Percentiles rank a stretch among this genome's conserved stretches.
phyloP scores from a whole-genome alignment of 2,888 invertebrate species.

The Stomorhina lunata region DNA sequence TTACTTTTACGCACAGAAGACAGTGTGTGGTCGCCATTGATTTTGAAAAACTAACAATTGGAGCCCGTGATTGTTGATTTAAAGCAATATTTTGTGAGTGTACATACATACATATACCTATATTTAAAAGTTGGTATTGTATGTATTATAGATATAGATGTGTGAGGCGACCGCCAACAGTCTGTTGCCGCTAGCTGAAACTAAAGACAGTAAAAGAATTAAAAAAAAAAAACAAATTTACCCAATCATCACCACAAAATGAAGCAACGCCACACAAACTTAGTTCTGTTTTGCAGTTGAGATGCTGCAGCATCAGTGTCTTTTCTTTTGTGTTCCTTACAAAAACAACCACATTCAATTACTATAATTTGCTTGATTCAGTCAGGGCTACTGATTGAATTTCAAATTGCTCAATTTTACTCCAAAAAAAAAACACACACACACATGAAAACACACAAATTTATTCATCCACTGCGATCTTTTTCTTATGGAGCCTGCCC shows the following conservation, averaged over 20 bases:
- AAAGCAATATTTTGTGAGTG: slow-evolving; percentile 20
- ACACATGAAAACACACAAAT: slow-evolving; percentile 71
- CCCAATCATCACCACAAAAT: slow-evolving; percentile 57
- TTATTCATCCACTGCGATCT: slow-evolving; percentile 56
- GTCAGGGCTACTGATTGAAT: slow-evolving; percentile 79
- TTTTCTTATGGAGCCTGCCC: slow-evolving; percentile 31
- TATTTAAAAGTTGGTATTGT: not conserved
- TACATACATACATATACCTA: not conserved
- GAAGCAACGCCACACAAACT: slow-evolving; percentile 46
- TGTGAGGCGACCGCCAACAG: slow-evolving; percentile 64
- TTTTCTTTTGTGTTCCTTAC: slow-evolving; percentile 52
- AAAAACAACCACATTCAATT: slow-evolving; percentile 75
- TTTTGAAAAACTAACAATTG: slow-evolving; percentile 64
- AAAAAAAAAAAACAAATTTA: too few relatives aligned
- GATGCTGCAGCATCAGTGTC: not conserved
- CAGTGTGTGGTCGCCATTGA: slow-evolving; percentile 63
- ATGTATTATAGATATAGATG: not conserved
- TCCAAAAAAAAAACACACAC: slow-evolving; percentile 72
- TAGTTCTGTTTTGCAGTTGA: slow-evolving; percentile 16
- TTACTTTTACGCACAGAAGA: slow-evolving; percentile 52
- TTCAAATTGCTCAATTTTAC: slow-evolving; percentile 80
- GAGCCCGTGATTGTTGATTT: slow-evolving; percentile 59
- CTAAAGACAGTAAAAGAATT: slow-evolving; percentile 33
- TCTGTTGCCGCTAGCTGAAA: slow-evolving; percentile 62
- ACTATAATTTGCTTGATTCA: slow-evolving; percentile 77